Percentiles rank a stretch among this genome's conserved stretches.
Evolutionary conservation across 2,888 invertebrate genomes (phyloP).

Genomic region (Sicus ferrugineus): DNA sequence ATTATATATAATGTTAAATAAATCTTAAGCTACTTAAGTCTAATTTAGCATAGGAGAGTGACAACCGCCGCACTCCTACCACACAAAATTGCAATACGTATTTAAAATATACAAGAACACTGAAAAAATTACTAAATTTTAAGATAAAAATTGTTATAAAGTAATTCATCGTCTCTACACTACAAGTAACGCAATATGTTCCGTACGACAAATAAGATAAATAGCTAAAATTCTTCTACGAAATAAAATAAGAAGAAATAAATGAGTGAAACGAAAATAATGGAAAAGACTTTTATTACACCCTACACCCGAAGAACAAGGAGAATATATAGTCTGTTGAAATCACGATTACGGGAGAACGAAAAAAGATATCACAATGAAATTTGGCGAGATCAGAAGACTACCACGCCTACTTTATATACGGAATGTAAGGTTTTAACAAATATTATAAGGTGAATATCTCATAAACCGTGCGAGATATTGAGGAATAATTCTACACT

Average conservation of each 20-base stretch:
- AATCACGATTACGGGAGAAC: too few species aligned
- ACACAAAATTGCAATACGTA: conserved; percentile 51
- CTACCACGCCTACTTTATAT: too few species aligned
- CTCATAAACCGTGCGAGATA: too few species aligned
- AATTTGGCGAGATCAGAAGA: too few species aligned
- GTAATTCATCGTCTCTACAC: conserved; percentile 36
- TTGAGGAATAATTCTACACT: too few species aligned
- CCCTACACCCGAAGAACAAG: too few species aligned
- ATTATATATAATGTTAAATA: not conserved
- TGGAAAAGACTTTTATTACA: conserved; percentile 23
- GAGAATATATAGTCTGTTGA: not conserved
- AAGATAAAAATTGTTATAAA: conserved; percentile 1
- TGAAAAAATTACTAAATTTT: not conserved
- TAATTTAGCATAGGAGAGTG: too few species aligned
- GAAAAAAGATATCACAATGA: too few species aligned
- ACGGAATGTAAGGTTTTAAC: too few species aligned
- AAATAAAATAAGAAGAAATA: conserved; percentile 38
- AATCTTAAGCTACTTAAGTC: not conserved
- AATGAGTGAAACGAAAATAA: conserved; percentile 36
- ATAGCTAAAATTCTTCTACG: not conserved
- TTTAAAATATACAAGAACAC: conserved; percentile 52
- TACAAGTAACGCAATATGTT: conserved; percentile 49
- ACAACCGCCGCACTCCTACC: too few species aligned
- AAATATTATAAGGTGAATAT: too few species aligned
- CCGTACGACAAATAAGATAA: conserved; percentile 41